Evolutionary conservation across 2,797 vertebrate species (phyloP).

Genomic region (Gouania willdenowi): DNA sequence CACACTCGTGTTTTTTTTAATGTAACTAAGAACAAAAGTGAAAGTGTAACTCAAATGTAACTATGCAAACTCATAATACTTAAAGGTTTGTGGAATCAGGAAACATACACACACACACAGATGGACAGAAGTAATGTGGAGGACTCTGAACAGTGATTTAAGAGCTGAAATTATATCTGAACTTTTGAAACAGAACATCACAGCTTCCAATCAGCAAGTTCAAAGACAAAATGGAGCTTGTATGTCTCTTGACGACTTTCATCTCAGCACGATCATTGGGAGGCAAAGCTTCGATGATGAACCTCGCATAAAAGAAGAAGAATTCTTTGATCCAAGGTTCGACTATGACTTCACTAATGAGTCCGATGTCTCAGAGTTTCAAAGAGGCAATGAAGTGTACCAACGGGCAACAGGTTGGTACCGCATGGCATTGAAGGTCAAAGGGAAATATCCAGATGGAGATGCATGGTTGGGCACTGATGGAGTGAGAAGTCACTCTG

Average conservation of each 20-base stretch:
- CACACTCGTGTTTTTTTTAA: no score
- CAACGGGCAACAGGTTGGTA: constrained; percentile 14
- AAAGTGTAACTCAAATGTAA: no score
- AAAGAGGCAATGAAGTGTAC: constrained; percentile 6
- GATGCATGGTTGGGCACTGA: constrained; percentile 6
- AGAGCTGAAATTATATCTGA: not conserved
- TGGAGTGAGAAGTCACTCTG: constrained; percentile 6
- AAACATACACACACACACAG: no score
- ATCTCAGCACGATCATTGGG: not conserved
- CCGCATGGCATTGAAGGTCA: constrained; percentile 21
- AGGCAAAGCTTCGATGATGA: accelerated
- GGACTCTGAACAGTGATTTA: not conserved
- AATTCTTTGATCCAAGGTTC: not conserved
- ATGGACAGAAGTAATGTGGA: no score
- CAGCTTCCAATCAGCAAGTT: not conserved
- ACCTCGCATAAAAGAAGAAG: not conserved
- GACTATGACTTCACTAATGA: constrained; percentile 8
- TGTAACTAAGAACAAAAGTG: no score
- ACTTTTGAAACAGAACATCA: not conserved
- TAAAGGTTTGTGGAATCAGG: no score
- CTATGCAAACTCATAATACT: no score
- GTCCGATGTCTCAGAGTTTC: not conserved
- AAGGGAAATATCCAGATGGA: constrained; percentile 22
- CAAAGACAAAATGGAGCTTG: no score
- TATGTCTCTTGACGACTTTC: constrained; percentile 4